A percentile compares a stretch with the other conserved stretches of the same genome.
phyloP scores from a whole-genome alignment of 2,797 vertebrate genomes.

The Gymnothorax reevesii region DNA sequence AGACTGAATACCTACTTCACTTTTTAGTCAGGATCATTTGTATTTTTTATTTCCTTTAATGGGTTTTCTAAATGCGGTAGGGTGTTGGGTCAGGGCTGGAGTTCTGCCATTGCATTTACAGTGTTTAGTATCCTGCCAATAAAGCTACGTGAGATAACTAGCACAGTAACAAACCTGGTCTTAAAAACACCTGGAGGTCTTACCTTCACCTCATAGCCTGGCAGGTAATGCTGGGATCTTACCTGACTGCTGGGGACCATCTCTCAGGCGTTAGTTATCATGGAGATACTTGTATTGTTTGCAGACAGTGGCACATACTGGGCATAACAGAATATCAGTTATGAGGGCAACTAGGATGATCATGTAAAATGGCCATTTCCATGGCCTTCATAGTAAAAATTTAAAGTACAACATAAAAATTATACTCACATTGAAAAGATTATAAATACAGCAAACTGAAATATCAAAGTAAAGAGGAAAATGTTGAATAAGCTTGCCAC shows the following conservation, averaged over 20 bases:
- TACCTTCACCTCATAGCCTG: no score
- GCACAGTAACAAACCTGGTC: no score
- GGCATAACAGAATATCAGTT: neutral
- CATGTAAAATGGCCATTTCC: neutral
- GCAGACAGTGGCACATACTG: neutral
- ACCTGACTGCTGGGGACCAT: slow-evolving; percentile 35
- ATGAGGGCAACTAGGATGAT: neutral
- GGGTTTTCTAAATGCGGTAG: neutral
- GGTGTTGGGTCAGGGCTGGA: neutral
- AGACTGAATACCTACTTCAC: neutral
- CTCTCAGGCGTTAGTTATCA: neutral
- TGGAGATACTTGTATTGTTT: neutral
- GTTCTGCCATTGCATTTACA: slow-evolving; percentile 34
- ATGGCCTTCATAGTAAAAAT: neutral
- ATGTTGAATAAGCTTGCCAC: neutral
- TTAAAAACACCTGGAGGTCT: no score
- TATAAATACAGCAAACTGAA: neutral
- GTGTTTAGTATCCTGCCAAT: slow-evolving; percentile 40
- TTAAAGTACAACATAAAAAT: neutral
- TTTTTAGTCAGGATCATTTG: neutral
- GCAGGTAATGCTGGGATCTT: slow-evolving; percentile 30
- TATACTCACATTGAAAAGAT: neutral
- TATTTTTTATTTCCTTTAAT: neutral
- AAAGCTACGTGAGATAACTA: neutral
- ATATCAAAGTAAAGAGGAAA: neutral